Evolutionary conservation across 1,140 invertebrate species (phyloP).

Genomic region (Ceratina calcarata): DNA sequence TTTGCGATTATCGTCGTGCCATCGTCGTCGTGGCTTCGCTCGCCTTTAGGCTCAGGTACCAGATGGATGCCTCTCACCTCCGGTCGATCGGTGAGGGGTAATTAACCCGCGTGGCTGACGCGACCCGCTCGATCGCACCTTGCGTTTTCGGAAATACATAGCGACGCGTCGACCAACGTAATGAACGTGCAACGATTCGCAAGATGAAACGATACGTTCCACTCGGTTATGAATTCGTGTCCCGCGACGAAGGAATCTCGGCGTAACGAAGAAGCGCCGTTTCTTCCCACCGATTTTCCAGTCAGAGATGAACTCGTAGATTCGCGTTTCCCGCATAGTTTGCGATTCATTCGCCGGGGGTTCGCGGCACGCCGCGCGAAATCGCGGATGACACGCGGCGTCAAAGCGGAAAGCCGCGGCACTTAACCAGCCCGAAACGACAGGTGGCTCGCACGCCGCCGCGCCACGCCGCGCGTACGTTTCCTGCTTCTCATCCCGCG

Average conservation of each 20-base stretch:
- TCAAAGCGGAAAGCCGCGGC: slow-evolving; percentile 68
- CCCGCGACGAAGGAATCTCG: neutral
- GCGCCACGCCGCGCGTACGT: slow-evolving; percentile 2
- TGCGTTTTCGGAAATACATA: neutral
- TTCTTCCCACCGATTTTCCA: neutral
- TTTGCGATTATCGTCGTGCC: slow-evolving; percentile 78
- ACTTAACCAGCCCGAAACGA: slow-evolving; percentile 55
- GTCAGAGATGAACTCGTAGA: neutral
- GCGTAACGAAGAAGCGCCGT: neutral
- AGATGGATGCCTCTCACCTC: slow-evolving; percentile 55
- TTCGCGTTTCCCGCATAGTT: slow-evolving; percentile 13
- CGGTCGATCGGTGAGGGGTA: slow-evolving; percentile 62
- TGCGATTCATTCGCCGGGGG: slow-evolving; percentile 4
- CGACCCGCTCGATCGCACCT: slow-evolving; percentile 43
- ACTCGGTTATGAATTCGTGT: no score
- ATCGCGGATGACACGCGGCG: slow-evolving; percentile 73
- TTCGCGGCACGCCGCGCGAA: slow-evolving; percentile 55
- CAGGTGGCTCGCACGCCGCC: slow-evolving; percentile 38
- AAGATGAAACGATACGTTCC: neutral
- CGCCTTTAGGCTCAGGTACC: slow-evolving; percentile 55
- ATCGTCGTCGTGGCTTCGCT: slow-evolving; percentile 46
- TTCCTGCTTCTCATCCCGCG: slow-evolving; percentile 63
- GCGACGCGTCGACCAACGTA: no score
- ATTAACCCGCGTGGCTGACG: slow-evolving; percentile 56
- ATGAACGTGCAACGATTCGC: neutral